Percentiles rank a stretch among this genome's conserved stretches.
phyloP scores from a whole-genome alignment of 2,888 invertebrate species.

The Ophion ellenae region DNA sequence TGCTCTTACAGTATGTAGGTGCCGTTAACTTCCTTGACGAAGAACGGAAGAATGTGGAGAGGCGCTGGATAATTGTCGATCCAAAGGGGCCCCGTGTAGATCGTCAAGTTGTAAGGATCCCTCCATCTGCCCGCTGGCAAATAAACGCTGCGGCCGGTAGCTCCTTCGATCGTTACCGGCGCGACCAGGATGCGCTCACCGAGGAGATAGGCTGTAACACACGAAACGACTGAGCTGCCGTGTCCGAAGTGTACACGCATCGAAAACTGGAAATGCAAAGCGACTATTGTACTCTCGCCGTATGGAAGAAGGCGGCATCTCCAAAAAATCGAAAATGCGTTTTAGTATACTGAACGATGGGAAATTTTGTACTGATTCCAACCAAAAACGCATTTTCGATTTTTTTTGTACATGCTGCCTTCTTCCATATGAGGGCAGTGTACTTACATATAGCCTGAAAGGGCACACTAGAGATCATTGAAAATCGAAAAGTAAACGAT shows the following conservation, averaged over 20 bases:
- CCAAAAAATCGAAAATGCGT: too few relatives aligned
- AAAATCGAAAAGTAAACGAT: not conserved
- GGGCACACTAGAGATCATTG: too few relatives aligned
- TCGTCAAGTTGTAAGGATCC: slow-evolving; percentile 84
- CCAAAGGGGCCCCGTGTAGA: slow-evolving; percentile 87
- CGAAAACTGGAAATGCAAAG: not conserved
- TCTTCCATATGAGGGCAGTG: too few relatives aligned
- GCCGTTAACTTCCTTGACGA: slow-evolving; percentile 79
- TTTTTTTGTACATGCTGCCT: too few relatives aligned
- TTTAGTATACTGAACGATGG: too few relatives aligned
- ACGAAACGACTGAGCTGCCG: slow-evolving; percentile 24
- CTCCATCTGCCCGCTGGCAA: slow-evolving; percentile 91
- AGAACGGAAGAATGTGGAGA: slow-evolving; percentile 89
- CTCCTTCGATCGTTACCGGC: slow-evolving; percentile 88
- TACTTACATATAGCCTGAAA: too few relatives aligned
- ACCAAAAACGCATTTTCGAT: too few relatives aligned
- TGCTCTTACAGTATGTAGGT: slow-evolving; percentile 20
- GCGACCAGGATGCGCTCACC: slow-evolving; percentile 92
- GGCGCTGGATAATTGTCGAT: slow-evolving; percentile 88
- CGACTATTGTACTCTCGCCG: not conserved
- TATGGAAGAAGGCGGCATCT: too few relatives aligned
- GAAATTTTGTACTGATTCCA: too few relatives aligned
- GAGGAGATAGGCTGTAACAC: slow-evolving; percentile 89
- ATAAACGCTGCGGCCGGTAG: slow-evolving; percentile 88
- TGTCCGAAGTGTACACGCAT: too few relatives aligned